Evolutionary conservation across 2,113 vertebrate genomes (phyloP).

Genomic region (Elephantulus edwardii): DNA sequence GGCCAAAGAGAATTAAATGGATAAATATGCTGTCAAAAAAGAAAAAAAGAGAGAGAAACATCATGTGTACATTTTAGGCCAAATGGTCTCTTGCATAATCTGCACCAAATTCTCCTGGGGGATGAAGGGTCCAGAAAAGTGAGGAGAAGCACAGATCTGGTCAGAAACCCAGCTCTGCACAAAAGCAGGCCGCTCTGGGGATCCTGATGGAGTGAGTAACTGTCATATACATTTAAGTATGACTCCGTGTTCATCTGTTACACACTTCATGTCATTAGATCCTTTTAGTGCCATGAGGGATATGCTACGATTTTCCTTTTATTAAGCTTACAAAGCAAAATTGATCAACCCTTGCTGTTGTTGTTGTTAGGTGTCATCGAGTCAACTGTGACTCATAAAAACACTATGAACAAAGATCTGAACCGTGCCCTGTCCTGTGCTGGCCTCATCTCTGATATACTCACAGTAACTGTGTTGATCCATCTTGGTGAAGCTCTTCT

Average conservation of each 20-base stretch:
- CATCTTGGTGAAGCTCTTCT: no score
- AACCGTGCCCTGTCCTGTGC: no score
- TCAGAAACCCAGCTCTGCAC: neutral
- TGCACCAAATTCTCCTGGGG: neutral
- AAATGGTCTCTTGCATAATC: constrained; percentile 57
- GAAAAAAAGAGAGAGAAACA: constrained; percentile 54
- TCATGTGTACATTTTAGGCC: constrained; percentile 63
- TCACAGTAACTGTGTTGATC: no score
- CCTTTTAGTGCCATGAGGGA: neutral
- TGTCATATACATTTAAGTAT: neutral
- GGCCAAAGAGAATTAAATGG: constrained; percentile 77
- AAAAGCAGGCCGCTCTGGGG: accelerated
- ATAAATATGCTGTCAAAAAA: constrained; percentile 40
- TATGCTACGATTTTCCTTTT: neutral
- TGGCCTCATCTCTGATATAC: no score
- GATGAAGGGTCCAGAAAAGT: neutral
- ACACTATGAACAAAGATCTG: no score
- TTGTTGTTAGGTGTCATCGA: no score
- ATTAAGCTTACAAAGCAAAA: neutral
- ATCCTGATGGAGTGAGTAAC: neutral
- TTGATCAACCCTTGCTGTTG: accelerated
- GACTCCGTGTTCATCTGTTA: neutral
- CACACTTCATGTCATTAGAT: neutral
- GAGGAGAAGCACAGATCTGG: neutral
- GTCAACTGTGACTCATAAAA: no score